Percentiles rank a stretch among this genome's conserved stretches.
phyloP scores from a whole-genome alignment of 2,113 vertebrate genomes.

The Anser brachyrhynchus region DNA sequence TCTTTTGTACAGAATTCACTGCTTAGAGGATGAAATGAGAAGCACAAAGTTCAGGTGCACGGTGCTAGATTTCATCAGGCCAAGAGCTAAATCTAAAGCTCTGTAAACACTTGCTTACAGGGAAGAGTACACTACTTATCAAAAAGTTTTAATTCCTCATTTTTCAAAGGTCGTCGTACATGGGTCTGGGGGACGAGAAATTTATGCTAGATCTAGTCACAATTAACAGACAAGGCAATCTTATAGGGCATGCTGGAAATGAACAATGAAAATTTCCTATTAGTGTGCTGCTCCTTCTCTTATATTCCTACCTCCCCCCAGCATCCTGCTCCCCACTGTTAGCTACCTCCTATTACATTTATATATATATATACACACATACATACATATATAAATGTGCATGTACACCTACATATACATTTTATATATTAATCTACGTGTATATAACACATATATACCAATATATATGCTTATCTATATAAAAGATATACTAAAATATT shows the following conservation, averaged over 20 bases:
- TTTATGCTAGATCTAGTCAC: not conserved
- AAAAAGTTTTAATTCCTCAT: not conserved
- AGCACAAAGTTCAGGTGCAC: not conserved
- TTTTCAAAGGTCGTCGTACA: not conserved
- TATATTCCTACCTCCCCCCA: not conserved
- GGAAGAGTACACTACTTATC: not conserved
- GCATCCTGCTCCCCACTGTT: not conserved
- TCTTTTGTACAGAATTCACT: not conserved
- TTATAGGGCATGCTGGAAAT: not conserved
- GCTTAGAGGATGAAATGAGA: not conserved
- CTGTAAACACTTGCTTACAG: not conserved
- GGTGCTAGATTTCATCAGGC: not conserved
- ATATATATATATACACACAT: not conserved
- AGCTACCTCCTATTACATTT: not conserved
- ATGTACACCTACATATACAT: too few species aligned
- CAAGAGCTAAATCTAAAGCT: not conserved
- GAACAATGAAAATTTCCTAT: not conserved
- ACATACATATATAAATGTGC: not conserved
- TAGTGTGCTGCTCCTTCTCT: not conserved
- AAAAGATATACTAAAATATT: not conserved
- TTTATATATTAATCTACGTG: too few species aligned
- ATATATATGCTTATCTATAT: too few species aligned
- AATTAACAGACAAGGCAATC: not conserved
- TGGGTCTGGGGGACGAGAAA: not conserved
- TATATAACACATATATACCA: too few species aligned